Evolutionary conservation across 2,113 vertebrate genomes (phyloP).

Genomic region (Podarcis cretensis): DNA sequence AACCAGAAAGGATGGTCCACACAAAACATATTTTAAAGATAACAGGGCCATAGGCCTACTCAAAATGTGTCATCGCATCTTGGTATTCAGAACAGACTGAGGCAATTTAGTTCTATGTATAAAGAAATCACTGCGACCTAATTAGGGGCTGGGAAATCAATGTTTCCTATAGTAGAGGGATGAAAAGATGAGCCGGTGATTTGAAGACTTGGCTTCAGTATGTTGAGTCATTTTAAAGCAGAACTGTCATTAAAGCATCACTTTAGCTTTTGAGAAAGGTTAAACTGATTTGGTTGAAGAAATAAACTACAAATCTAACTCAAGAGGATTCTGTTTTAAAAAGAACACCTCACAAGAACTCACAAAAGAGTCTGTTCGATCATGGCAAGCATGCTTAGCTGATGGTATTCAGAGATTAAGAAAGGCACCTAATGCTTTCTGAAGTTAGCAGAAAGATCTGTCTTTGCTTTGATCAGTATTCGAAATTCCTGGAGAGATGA

Average conservation of each 20-base stretch:
- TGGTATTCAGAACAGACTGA: too few relatives aligned
- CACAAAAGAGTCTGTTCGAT: neutral
- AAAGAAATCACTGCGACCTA: neutral
- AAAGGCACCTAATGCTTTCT: neutral
- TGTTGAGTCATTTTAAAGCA: neutral
- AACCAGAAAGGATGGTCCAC: neutral
- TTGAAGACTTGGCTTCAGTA: neutral
- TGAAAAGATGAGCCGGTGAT: neutral
- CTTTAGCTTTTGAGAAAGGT: rapidly evolving
- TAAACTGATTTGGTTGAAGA: neutral
- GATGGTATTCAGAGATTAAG: neutral
- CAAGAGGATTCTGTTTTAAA: neutral
- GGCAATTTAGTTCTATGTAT: neutral
- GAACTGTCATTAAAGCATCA: neutral
- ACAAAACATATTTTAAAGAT: neutral
- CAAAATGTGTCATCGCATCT: neutral
- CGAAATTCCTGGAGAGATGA: neutral
- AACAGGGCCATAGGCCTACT: neutral
- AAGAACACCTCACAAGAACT: neutral
- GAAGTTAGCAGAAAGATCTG: neutral
- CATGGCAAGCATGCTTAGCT: neutral
- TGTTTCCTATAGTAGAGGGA: neutral
- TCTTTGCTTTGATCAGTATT: neutral
- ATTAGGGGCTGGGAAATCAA: neutral
- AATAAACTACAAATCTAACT: neutral